These are phyloP conservation scores for Propithecus perrieri DNA, from an alignment of 2,797 vertebrate genomes.

Conservation along the genomic window DNA sequence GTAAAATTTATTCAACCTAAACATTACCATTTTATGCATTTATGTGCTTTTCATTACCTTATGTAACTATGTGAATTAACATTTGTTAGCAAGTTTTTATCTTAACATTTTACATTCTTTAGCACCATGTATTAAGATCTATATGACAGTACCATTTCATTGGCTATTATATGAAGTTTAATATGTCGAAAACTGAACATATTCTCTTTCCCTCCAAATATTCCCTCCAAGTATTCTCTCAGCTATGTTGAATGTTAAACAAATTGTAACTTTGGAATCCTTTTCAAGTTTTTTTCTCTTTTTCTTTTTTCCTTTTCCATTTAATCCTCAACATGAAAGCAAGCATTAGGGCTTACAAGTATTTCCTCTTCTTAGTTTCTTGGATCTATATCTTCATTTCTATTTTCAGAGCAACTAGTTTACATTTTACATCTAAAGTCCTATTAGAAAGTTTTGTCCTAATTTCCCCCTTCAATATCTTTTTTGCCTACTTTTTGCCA, in stretches of 20 bases:
- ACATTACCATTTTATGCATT: background rate
- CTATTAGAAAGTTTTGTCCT: background rate
- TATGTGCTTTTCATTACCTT: background rate
- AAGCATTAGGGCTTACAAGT: background rate
- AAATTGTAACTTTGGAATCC: background rate
- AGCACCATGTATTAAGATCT: background rate
- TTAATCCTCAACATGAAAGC: background rate
- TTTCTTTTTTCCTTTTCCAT: background rate
- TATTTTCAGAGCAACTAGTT: background rate
- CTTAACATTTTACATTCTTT: constrained; percentile 3
- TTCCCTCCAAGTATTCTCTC: background rate
- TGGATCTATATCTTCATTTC: constrained; percentile 33
- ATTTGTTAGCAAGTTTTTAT: constrained; percentile 2
- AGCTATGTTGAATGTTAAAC: background rate
- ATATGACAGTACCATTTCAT: background rate
- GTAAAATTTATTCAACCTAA: background rate
- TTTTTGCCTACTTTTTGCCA: background rate
- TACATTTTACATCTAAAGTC: background rate
- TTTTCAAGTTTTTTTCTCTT: background rate
- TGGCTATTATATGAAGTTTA: background rate
- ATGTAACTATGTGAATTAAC: background rate
- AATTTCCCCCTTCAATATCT: background rate
- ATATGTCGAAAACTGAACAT: background rate
- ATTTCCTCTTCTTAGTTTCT: constrained; percentile 25
- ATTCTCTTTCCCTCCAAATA: background rate